Evolutionary conservation across 2,113 vertebrate genomes (phyloP).

Genomic region (Microcebus jonahi): DNA sequence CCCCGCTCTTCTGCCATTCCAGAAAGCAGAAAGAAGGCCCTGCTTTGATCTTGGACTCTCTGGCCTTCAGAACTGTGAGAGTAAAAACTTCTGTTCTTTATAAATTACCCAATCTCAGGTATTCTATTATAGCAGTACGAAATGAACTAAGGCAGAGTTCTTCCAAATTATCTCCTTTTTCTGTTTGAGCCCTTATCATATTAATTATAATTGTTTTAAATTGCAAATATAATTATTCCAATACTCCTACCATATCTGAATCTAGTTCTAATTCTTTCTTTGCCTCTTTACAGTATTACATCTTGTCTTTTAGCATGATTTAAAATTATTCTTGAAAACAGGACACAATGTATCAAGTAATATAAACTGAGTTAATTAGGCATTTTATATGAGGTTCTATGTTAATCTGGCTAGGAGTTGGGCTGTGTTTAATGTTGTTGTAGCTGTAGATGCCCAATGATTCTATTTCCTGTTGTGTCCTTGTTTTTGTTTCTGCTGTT

Average conservation of each 20-base stretch:
- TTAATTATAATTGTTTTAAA: not conserved
- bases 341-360: not conserved
- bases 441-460: not conserved
- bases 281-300: not conserved
- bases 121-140: not conserved
- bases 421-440: not conserved
- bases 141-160: not conserved
- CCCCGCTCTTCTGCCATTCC: not conserved
- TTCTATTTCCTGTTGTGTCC: not conserved
- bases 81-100: not conserved
- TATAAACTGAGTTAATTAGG: not conserved
- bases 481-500: not conserved
- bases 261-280: not conserved
- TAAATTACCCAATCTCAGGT: not conserved
- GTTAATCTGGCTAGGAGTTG: not conserved
- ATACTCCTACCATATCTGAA: not conserved
- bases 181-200: not conserved
- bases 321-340: not conserved
- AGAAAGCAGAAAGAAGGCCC: not conserved
- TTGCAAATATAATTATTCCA: not conserved
- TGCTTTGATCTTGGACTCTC: not conserved
- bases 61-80: not conserved
- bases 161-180: not conserved
- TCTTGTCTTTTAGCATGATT: not conserved
- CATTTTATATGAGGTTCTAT: not conserved